These are phyloP conservation scores for Lasioglossum malachurum DNA, from an alignment of 2,888 invertebrate genomes.

Conservation along the genomic window DNA sequence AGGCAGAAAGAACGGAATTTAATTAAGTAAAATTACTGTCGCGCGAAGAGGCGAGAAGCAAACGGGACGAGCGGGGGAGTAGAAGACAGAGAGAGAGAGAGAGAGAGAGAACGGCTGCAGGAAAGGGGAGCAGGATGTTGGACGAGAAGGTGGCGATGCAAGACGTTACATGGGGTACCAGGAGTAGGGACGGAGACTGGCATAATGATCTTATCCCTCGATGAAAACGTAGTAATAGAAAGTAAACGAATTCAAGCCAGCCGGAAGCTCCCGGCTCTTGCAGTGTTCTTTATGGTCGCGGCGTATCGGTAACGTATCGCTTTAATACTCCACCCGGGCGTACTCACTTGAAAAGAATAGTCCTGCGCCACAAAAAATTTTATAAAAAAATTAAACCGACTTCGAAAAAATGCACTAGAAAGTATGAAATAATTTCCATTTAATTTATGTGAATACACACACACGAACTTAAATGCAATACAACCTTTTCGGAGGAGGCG, in stretches of 20 bases:
- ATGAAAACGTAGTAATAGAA: constrained; percentile 83
- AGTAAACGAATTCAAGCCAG: constrained; percentile 79
- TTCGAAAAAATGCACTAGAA: too few relatives aligned
- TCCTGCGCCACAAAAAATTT: neutral
- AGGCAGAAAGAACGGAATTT: constrained; percentile 84
- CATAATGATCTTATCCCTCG: constrained; percentile 83
- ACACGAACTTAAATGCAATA: too few relatives aligned
- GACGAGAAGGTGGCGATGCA: constrained; percentile 74
- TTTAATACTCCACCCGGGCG: neutral
- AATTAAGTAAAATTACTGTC: constrained; percentile 85
- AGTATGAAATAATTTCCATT: too few relatives aligned
- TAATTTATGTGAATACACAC: too few relatives aligned
- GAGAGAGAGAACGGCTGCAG: neutral
- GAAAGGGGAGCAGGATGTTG: constrained; percentile 36
- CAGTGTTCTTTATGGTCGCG: constrained; percentile 23
- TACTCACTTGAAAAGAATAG: neutral
- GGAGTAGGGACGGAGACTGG: constrained; percentile 41
- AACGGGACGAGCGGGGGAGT: constrained; percentile 41
- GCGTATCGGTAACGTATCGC: neutral
- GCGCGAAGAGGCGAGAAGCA: constrained; percentile 71
- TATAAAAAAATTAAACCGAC: too few relatives aligned
- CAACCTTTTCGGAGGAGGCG: too few relatives aligned
- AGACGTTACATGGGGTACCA: constrained; percentile 66
- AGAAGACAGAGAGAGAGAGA: neutral
- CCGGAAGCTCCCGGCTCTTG: constrained; percentile 35